These are phyloP conservation scores for Allophyes oxyacanthae DNA, from an alignment of 2,888 invertebrate species.

Conservation along the genomic window DNA sequence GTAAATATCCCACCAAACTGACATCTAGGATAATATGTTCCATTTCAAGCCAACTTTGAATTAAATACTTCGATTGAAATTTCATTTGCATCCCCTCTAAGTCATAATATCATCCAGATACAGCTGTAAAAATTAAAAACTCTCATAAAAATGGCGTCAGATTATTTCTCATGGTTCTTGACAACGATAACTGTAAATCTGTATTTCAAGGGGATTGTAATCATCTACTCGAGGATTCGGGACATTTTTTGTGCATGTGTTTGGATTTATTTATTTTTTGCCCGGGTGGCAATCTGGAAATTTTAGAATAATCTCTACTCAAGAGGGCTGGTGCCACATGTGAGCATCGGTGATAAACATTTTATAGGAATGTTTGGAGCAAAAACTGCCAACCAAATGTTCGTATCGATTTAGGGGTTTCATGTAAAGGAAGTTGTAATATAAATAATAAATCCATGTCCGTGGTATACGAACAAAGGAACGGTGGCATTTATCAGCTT, in stretches of 20 bases:
- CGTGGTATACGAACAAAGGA: conserved; percentile 42
- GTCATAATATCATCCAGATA: conserved; percentile 30
- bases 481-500: conserved; percentile 27
- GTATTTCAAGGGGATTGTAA: conserved; percentile 84
- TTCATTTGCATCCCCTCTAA: too few species aligned
- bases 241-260: conserved; percentile 80
- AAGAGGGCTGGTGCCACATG: conserved; percentile 84
- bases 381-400: conserved; percentile 87
- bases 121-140: conserved; percentile 33
- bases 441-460: conserved; percentile 73
- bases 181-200: conserved; percentile 79
- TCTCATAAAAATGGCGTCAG: conserved; percentile 35
- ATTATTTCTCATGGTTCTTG: conserved; percentile 41
- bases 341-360: conserved; percentile 86
- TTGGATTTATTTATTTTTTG: conserved; percentile 88
- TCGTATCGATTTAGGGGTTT: conserved; percentile 79
- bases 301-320: conserved; percentile 86
- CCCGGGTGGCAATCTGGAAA: conserved; percentile 88
- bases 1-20: too few species aligned
- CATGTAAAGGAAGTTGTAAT: conserved; percentile 83
- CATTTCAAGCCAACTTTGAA: too few species aligned
- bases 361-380: conserved; percentile 87
- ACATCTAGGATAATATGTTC: too few species aligned
- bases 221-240: conserved; percentile 80
- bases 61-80: too few species aligned